Evolutionary conservation across 2,113 vertebrate genomes (phyloP).

Genomic region (Callaeas wilsoni): DNA sequence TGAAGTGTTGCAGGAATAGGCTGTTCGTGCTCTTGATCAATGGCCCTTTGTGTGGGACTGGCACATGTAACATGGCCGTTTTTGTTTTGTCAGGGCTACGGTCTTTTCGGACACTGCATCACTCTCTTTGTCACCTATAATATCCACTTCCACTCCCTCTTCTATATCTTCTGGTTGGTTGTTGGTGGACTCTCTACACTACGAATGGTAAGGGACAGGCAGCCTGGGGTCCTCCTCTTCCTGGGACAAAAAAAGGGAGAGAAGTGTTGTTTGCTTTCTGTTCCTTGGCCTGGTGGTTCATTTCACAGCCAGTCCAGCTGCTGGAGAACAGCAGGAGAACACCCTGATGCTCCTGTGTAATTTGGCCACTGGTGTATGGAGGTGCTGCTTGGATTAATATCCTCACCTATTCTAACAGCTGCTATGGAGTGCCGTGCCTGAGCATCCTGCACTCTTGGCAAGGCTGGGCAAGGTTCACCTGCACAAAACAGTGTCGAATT

Average conservation of each 20-base stretch:
- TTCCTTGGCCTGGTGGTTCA: background rate
- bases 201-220: constrained; percentile 83
- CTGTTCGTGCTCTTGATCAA: background rate
- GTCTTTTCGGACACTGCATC: constrained; percentile 93
- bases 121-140: constrained; percentile 95
- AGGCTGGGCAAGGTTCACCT: background rate
- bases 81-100: constrained; percentile 84
- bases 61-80: background rate
- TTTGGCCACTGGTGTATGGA: background rate
- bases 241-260: background rate
- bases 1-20: background rate
- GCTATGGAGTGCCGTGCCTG: background rate
- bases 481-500: background rate
- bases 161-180: constrained; percentile 92
- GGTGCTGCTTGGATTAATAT: background rate
- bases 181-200: constrained; percentile 92
- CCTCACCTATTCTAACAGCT: background rate
- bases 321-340: background rate
- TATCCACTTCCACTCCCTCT: constrained; percentile 95
- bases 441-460: background rate
- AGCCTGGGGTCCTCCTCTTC: background rate
- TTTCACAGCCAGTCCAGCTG: background rate
- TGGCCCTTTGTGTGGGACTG: background rate
- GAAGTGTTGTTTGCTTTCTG: background rate
- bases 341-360: background rate